Conservation (phyloP, 2,113 vertebrate species). For the Microtus oregoni region DNA sequence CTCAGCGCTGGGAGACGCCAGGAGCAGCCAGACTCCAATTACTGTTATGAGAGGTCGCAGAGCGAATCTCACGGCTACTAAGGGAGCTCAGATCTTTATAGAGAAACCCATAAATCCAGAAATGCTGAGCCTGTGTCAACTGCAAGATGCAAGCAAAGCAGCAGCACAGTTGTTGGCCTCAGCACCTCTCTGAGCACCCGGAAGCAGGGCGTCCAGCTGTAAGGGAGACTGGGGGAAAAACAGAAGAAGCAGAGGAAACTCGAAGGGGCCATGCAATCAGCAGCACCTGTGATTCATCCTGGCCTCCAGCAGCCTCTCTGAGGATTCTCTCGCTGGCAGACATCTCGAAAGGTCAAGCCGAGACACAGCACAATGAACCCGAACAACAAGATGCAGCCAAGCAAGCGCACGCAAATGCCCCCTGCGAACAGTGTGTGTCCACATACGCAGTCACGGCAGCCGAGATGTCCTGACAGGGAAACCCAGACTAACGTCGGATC, state of each 20-base stretch:
- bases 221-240: not conserved
- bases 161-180: not conserved
- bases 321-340: conserved; percentile 36
- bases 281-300: conserved; percentile 10
- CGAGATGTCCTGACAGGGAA: not conserved
- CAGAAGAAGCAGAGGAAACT: not conserved
- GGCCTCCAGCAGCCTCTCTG: not conserved
- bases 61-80: conserved; percentile 25
- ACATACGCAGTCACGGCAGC: rapidly evolving
- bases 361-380: not conserved
- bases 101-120: conserved; percentile 40
- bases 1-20: not conserved
- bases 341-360: conserved; percentile 29
- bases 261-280: not conserved
- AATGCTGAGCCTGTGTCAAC: not conserved
- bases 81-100: conserved; percentile 13
- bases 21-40: not conserved
- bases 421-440: not conserved
- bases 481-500: not conserved
- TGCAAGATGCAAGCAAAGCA: not conserved
- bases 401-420: not conserved
- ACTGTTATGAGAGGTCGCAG: not conserved
- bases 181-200: not conserved
- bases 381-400: not conserved
- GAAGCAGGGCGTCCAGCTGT: not conserved